Conservation (phyloP, 1,140 invertebrate species). For the Drosophila parvula region DNA sequence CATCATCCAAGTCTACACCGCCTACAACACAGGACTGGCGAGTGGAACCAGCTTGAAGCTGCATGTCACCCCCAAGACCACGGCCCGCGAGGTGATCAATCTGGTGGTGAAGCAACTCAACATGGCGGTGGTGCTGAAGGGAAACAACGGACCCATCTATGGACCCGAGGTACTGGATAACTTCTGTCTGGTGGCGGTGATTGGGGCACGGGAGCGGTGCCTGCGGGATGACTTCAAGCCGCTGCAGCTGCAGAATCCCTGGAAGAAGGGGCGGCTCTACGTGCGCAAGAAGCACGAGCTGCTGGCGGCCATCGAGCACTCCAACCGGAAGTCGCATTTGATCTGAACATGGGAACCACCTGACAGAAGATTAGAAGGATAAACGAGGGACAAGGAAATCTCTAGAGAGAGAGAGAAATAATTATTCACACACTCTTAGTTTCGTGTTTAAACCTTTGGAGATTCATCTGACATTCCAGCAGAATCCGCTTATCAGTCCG, state of each 20-base stretch:
- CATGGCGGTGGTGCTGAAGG: constrained; percentile 94
- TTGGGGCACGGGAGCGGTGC: constrained; percentile 95
- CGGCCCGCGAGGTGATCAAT: constrained; percentile 96
- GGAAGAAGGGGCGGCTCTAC: constrained; percentile 96
- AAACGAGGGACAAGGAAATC: constrained; percentile 1
- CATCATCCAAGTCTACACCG: constrained; percentile 94
- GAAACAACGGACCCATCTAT: constrained; percentile 91
- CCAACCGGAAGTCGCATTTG: constrained; percentile 88
- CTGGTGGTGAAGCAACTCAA: constrained; percentile 97
- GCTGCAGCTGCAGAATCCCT: constrained; percentile 96
- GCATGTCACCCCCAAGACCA: constrained; percentile 95
- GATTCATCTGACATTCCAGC: not conserved
- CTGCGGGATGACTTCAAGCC: constrained; percentile 96
- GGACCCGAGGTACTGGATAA: constrained; percentile 91
- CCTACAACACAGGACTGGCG: constrained; percentile 96
- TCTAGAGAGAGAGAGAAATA: constrained; percentile 13
- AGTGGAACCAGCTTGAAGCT: constrained; percentile 96
- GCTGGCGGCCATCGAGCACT: constrained; percentile 93
- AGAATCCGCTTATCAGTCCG: constrained; percentile 1
- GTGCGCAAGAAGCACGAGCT: constrained; percentile 95
- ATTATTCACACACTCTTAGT: constrained; percentile 4
- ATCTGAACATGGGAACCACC: constrained; percentile 51
- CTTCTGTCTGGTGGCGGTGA: constrained; percentile 97
- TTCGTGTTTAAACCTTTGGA: constrained; percentile 8
- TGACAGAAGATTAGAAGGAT: not conserved